A percentile compares a stretch with the other conserved stretches of the same genome.
phyloP scores from a whole-genome alignment of 2,888 invertebrate genomes.

The Lacanobia wlatinum region DNA sequence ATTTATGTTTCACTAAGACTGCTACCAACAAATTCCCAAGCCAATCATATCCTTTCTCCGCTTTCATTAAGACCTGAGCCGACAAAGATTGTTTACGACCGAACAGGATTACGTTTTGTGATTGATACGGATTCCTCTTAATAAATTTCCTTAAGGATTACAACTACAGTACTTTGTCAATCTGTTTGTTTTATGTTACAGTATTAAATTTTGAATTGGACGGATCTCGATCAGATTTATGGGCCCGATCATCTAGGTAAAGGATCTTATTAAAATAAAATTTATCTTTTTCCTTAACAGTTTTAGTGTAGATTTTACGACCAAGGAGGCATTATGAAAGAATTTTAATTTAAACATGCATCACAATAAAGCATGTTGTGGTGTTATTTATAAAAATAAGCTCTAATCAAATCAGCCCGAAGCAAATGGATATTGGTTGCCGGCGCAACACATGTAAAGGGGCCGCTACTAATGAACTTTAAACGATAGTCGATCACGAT shows the following conservation, averaged over 20 bases:
- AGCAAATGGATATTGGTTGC: slow-evolving; percentile 87
- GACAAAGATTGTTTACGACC: slow-evolving; percentile 84
- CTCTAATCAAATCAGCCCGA: slow-evolving; percentile 83
- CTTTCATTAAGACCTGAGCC: slow-evolving; percentile 39
- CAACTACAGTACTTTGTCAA: slow-evolving; percentile 75
- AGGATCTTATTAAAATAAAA: slow-evolving; percentile 79
- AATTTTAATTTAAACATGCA: slow-evolving; percentile 63
- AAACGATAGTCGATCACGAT: slow-evolving; percentile 66
- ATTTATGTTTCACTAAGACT: not conserved
- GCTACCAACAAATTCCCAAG: not conserved
- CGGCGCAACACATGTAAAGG: slow-evolving; percentile 87
- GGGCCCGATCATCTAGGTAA: slow-evolving; percentile 74
- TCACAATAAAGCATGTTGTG: slow-evolving; percentile 63
- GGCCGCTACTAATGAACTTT: slow-evolving; percentile 79
- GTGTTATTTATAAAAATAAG: slow-evolving; percentile 78
- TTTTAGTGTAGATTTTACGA: slow-evolving; percentile 75
- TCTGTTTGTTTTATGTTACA: slow-evolving; percentile 80
- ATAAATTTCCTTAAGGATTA: slow-evolving; percentile 81
- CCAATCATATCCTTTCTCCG: slow-evolving; percentile 30
- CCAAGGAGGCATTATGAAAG: slow-evolving; percentile 60
- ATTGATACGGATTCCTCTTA: slow-evolving; percentile 86
- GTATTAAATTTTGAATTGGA: slow-evolving; percentile 79
- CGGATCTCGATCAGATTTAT: slow-evolving; percentile 75
- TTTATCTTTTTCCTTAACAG: slow-evolving; percentile 73
- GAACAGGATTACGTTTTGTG: slow-evolving; percentile 86